A percentile compares a stretch with the other conserved stretches of the same genome.
Conservation (phyloP, 2,888 invertebrate species). For the Acleris emargana region DNA sequence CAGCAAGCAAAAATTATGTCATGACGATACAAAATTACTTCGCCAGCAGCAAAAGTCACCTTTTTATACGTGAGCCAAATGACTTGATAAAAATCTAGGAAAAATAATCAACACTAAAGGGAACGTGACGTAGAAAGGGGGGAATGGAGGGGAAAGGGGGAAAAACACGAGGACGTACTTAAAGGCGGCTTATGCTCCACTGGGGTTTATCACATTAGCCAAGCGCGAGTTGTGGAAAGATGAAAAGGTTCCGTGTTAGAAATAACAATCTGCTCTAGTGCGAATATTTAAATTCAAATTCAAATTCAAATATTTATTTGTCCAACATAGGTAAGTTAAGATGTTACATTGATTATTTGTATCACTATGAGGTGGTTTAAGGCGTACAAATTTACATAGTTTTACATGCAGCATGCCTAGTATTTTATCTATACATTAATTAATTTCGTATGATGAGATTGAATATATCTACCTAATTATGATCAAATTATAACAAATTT, state of each 20-base stretch:
- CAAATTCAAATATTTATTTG: no score
- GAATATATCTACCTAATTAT: no score
- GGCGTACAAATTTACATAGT: no score
- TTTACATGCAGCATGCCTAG: no score
- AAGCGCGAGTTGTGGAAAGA: conserved; percentile 21
- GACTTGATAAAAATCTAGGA: conserved; percentile 39
- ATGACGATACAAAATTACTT: not conserved
- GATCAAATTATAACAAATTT: no score
- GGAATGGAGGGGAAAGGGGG: not conserved
- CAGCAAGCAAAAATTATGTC: conserved; percentile 1
- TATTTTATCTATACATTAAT: no score
- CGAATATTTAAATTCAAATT: no score
- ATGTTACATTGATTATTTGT: no score
- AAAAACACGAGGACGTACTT: conserved; percentile 43
- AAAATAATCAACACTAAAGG: conserved; percentile 41
- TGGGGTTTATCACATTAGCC: conserved; percentile 52
- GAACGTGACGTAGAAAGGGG: conserved; percentile 28
- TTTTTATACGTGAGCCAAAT: conserved; percentile 27
- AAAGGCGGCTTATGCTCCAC: conserved; percentile 43
- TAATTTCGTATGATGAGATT: no score
- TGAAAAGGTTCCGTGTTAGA: conserved; percentile 11
- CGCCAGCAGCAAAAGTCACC: conserved; percentile 7
- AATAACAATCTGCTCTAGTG: not conserved
- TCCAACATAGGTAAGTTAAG: no score
- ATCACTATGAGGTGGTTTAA: no score